Evolutionary conservation across 2,113 vertebrate genomes (phyloP).

Genomic region (Phalacrocorax aristotelis): DNA sequence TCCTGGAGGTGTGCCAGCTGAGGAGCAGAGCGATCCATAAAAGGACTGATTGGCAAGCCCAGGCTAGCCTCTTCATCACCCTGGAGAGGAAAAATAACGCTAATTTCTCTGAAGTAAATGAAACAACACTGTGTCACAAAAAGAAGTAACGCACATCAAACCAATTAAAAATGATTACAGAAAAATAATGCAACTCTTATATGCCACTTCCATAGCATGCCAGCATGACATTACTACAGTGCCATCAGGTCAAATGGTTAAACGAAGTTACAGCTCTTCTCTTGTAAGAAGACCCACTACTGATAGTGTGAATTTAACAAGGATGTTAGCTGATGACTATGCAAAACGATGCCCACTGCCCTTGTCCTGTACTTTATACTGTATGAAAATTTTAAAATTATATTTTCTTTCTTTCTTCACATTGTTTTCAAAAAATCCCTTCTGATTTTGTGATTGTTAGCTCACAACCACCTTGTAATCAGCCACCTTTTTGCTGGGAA

Average conservation of each 20-base stretch:
- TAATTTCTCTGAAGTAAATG: background rate
- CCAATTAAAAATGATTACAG: background rate
- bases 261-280: background rate
- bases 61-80: constrained; percentile 95
- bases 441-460: background rate
- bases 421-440: background rate
- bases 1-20: constrained; percentile 97
- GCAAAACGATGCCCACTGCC: background rate
- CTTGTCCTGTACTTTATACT: background rate
- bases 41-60: constrained; percentile 94
- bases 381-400: background rate
- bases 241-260: background rate
- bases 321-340: background rate
- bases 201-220: background rate
- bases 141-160: background rate
- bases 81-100: constrained; percentile 55
- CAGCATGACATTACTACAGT: background rate
- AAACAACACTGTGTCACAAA: background rate
- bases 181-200: background rate
- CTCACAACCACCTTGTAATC: background rate
- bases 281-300: background rate
- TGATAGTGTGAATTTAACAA: rapidly evolving
- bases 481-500: background rate
- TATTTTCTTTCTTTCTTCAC: background rate
- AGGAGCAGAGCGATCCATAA: constrained; percentile 96